Evolutionary conservation across 1,140 invertebrate genomes (phyloP).

Genomic region (Drosophila auraria): DNA sequence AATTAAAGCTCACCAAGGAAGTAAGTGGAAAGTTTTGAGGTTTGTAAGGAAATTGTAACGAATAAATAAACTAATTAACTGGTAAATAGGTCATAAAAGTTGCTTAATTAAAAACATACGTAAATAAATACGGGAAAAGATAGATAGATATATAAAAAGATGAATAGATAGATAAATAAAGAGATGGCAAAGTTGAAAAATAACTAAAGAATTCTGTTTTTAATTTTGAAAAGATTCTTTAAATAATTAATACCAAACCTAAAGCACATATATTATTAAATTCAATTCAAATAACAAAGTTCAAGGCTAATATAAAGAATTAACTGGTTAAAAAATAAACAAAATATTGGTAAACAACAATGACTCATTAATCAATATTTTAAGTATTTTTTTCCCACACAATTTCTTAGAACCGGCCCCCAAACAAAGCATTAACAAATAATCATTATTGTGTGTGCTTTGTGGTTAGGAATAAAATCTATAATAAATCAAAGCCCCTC

Average conservation of each 20-base stretch:
- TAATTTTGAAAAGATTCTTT: too few species aligned
- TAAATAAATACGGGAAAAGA: too few species aligned
- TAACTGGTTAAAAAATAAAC: background rate
- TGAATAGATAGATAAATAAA: too few species aligned
- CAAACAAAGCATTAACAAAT: background rate
- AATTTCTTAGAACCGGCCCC: background rate
- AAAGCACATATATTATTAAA: background rate
- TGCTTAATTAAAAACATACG: too few species aligned
- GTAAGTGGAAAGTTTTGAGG: slow-evolving; percentile 4
- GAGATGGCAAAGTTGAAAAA: too few species aligned
- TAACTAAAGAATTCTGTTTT: too few species aligned
- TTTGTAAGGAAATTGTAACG: background rate
- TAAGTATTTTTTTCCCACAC: slow-evolving; percentile 2
- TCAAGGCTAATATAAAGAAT: background rate
- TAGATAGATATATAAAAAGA: too few species aligned
- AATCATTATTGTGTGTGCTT: background rate
- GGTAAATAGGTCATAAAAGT: background rate
- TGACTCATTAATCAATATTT: slow-evolving; percentile 18
- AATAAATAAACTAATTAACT: background rate
- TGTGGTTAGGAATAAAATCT: background rate
- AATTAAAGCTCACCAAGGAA: slow-evolving; percentile 1
- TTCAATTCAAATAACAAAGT: background rate
- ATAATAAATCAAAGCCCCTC: slow-evolving; percentile 19
- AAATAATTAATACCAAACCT: too few species aligned
- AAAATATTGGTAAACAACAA: background rate